Evolutionary conservation across 2,797 vertebrate genomes (phyloP).

Genomic region (Amniataba percoides): DNA sequence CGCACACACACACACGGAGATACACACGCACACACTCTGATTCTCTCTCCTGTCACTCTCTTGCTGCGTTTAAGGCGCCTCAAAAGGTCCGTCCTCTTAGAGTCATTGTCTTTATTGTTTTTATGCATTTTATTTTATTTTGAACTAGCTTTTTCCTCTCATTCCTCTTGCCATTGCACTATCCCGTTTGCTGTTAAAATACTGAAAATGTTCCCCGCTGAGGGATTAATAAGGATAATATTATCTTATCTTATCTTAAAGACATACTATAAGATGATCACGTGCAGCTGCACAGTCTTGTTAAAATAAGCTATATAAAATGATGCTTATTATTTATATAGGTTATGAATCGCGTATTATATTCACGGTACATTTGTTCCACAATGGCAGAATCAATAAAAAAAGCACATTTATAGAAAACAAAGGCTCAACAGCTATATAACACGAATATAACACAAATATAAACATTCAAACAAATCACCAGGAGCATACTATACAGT

Average conservation of each 20-base stretch:
- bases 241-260: too few species aligned
- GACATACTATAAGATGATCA: conserved; percentile 27
- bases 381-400: neutral
- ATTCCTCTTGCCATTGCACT: too few species aligned
- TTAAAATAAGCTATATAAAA: too few species aligned
- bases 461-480: neutral
- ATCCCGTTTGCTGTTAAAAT: too few species aligned
- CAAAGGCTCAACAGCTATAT: neutral
- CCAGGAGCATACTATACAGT: neutral
- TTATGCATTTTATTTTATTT: too few species aligned
- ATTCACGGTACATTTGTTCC: neutral
- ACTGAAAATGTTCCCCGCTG: too few species aligned
- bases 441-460: neutral
- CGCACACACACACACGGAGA: neutral
- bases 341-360: neutral
- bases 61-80: conserved; percentile 43
- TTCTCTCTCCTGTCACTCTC: conserved; percentile 21
- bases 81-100: conserved; percentile 1
- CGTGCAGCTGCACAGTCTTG: neutral
- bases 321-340: too few species aligned
- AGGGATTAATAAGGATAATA: too few species aligned
- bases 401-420: neutral
- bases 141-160: too few species aligned
- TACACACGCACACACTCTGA: neutral
- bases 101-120: too few species aligned